Percentiles rank a stretch among this genome's conserved stretches.
Evolutionary conservation across 2,797 vertebrate species (phyloP).

Genomic region (Phaenicophaeus curvirostris): DNA sequence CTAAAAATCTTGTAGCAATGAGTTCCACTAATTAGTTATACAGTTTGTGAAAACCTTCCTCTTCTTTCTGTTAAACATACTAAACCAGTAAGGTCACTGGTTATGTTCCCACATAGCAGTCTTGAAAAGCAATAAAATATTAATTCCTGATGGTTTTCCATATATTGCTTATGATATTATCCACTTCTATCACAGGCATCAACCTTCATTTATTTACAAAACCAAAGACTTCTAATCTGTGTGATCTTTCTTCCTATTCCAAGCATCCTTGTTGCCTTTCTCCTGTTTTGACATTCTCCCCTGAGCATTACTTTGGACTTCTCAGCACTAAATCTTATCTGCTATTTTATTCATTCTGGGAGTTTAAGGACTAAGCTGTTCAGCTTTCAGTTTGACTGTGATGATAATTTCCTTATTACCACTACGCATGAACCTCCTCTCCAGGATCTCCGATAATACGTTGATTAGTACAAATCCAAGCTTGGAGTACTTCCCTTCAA

Average conservation of each 20-base stretch:
- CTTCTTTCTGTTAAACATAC: background rate
- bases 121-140: background rate
- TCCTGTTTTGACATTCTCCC: background rate
- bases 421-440: background rate
- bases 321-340: background rate
- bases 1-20: background rate
- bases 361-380: conserved; percentile 9
- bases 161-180: background rate
- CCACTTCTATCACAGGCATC: background rate
- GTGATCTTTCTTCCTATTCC: background rate
- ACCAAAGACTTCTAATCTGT: background rate
- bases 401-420: background rate
- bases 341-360: background rate
- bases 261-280: background rate
- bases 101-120: background rate
- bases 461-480: conserved; percentile 11
- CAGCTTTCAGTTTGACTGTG: background rate
- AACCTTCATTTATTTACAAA: conserved; percentile 5
- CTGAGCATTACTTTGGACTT: background rate
- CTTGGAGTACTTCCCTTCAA: background rate
- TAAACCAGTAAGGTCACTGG: background rate
- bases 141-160: background rate
- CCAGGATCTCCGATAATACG: background rate
- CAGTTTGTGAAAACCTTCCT: background rate
- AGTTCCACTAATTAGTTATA: background rate